phyloP scores from a whole-genome alignment of 2,888 invertebrate species.

The Neoascia interrupta region DNA sequence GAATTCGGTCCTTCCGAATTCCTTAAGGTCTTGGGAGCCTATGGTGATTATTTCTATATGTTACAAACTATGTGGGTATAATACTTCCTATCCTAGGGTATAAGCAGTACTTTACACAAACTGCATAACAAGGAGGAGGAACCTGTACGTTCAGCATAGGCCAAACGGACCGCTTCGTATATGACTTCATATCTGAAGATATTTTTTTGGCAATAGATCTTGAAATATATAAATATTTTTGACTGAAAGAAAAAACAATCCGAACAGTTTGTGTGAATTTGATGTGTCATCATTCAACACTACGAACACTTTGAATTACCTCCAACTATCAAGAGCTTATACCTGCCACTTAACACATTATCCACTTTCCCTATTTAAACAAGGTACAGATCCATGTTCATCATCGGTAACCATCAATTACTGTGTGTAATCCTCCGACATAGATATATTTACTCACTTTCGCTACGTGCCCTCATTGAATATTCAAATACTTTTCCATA shows the following conservation, averaged over 20 bases:
- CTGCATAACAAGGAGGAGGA: too few relatives aligned
- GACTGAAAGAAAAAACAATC: neutral
- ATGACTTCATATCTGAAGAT: too few relatives aligned
- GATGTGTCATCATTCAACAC: neutral
- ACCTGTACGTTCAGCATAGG: too few relatives aligned
- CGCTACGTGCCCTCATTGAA: constrained; percentile 66
- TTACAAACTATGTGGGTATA: too few relatives aligned
- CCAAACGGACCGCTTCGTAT: too few relatives aligned
- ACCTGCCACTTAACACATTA: constrained; percentile 61
- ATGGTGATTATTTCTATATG: too few relatives aligned
- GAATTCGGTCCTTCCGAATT: too few relatives aligned
- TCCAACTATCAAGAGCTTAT: constrained; percentile 5
- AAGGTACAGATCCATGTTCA: neutral
- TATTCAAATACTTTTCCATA: constrained; percentile 65
- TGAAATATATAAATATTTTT: too few relatives aligned
- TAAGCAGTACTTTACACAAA: too few relatives aligned
- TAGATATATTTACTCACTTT: constrained; percentile 51
- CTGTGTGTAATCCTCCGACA: constrained; percentile 51
- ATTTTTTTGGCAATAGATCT: too few relatives aligned
- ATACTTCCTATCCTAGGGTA: too few relatives aligned
- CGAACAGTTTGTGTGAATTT: neutral
- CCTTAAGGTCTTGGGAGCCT: too few relatives aligned
- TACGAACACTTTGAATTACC: neutral
- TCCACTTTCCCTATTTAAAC: constrained; percentile 36
- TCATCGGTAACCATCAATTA: constrained; percentile 53